Evolutionary conservation across 2,888 invertebrate species (phyloP).

Genomic region (Brachycybe producta): DNA sequence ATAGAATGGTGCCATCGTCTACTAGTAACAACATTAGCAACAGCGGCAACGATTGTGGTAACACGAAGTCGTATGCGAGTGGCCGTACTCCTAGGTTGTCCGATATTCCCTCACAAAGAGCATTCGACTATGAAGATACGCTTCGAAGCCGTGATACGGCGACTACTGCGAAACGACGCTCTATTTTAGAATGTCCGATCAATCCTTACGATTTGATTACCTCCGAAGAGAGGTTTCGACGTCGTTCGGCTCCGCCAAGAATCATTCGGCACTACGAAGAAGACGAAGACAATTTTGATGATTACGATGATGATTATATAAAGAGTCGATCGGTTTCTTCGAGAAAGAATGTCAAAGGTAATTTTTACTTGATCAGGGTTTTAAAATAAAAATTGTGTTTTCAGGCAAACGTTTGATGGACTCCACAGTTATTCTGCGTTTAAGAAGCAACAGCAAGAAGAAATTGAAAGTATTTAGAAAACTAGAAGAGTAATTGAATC

Average conservation of each 20-base stretch:
- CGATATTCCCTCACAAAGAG: conserved; percentile 2
- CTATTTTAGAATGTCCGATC: conserved; percentile 18
- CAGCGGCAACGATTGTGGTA: background rate
- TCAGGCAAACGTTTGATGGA: too few species aligned
- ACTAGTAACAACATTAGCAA: background rate
- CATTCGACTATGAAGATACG: background rate
- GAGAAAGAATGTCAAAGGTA: background rate
- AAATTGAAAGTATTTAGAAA: too few species aligned
- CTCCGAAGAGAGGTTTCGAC: background rate
- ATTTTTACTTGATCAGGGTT: too few species aligned
- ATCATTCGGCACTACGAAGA: background rate
- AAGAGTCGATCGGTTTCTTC: background rate
- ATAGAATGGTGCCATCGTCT: background rate
- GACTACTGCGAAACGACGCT: conserved; percentile 10
- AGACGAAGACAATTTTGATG: background rate
- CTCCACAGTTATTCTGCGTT: too few species aligned
- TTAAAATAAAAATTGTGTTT: too few species aligned
- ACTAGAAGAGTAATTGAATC: too few species aligned
- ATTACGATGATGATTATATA: background rate
- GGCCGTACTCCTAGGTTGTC: background rate
- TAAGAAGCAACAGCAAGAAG: too few species aligned
- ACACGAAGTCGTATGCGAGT: background rate
- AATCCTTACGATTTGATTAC: conserved; percentile 19
- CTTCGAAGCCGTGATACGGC: background rate
- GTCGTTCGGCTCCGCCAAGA: background rate